Percentiles rank a stretch among this genome's conserved stretches.
phyloP scores from a whole-genome alignment of 1,140 invertebrate genomes.

The Phocides pigmalion region DNA sequence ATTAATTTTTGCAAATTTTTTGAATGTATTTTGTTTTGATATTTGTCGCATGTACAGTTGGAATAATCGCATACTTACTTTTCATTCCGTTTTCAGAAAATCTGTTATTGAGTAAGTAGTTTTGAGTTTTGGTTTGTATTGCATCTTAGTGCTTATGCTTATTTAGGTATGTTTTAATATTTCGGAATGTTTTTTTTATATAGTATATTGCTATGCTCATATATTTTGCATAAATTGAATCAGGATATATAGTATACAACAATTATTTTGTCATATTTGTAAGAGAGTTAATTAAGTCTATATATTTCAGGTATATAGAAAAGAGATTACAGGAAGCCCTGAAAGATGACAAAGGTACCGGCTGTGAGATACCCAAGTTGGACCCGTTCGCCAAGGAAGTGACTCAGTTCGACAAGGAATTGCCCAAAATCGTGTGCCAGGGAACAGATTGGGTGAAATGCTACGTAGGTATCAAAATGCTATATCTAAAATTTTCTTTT shows the following conservation, averaged over 20 bases:
- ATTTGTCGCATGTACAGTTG: constrained; percentile 22
- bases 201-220: constrained; percentile 15
- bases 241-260: not conserved
- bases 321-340: constrained; percentile 55
- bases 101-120: constrained; percentile 61
- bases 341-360: constrained; percentile 65
- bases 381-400: constrained; percentile 67
- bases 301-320: constrained; percentile 57
- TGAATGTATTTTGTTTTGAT: constrained; percentile 12
- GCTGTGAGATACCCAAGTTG: constrained; percentile 65
- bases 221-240: not conserved
- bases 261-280: not conserved
- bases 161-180: too few relatives aligned
- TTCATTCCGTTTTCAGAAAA: constrained; percentile 53
- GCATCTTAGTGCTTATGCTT: constrained; percentile 3
- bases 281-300: not conserved
- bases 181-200: constrained; percentile 12
- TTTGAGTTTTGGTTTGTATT: constrained; percentile 36
- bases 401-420: constrained; percentile 55
- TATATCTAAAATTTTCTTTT: too few relatives aligned
- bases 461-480: constrained; percentile 65
- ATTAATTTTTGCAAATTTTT: not conserved
- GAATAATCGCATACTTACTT: constrained; percentile 41
- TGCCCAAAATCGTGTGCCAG: constrained; percentile 52
- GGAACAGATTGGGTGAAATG: constrained; percentile 71